Conservation (phyloP, 2,797 vertebrate species). For the Gambusia yucatana region DNA sequence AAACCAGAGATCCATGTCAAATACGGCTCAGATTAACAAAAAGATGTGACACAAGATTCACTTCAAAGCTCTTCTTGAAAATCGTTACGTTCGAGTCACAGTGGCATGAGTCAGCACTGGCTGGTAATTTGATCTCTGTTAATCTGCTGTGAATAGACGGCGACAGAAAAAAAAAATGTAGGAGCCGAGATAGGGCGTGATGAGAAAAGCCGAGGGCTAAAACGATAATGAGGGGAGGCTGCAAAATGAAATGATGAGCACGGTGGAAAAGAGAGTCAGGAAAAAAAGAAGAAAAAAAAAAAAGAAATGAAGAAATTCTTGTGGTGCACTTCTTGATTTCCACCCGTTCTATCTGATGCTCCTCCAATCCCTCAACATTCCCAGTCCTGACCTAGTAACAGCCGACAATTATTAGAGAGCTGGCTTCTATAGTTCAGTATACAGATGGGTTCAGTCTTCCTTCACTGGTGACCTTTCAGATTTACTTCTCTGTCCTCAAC, state of each 20-base stretch:
- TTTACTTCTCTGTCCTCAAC: slow-evolving; percentile 15
- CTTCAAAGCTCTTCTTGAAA: slow-evolving; percentile 23
- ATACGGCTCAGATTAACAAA: slow-evolving; percentile 32
- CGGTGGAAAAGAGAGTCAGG: neutral
- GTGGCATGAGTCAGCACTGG: slow-evolving; percentile 38
- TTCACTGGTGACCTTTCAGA: slow-evolving; percentile 41
- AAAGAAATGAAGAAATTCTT: slow-evolving; percentile 19
- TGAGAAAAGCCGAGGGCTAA: slow-evolving; percentile 19
- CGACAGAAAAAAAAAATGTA: slow-evolving; percentile 30
- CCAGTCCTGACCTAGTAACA: neutral
- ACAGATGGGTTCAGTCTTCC: slow-evolving; percentile 1
- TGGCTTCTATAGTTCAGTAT: neutral
- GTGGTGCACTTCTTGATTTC: slow-evolving; percentile 15
- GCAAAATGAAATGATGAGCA: slow-evolving; percentile 30
- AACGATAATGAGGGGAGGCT: slow-evolving; percentile 36
- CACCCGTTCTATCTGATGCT: neutral
- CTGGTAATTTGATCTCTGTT: slow-evolving; percentile 38
- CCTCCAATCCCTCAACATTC: neutral
- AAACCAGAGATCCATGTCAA: neutral
- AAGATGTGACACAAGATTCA: slow-evolving; percentile 41
- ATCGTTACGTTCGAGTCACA: neutral
- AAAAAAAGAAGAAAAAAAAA: slow-evolving; percentile 6
- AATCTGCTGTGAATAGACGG: slow-evolving; percentile 50
- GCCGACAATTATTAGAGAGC: slow-evolving; percentile 24
- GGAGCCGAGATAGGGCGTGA: slow-evolving; percentile 28